These are phyloP conservation scores for Mormyrops attenuatus DNA, from an alignment of 2,797 vertebrate species.

Conservation along the genomic window DNA sequence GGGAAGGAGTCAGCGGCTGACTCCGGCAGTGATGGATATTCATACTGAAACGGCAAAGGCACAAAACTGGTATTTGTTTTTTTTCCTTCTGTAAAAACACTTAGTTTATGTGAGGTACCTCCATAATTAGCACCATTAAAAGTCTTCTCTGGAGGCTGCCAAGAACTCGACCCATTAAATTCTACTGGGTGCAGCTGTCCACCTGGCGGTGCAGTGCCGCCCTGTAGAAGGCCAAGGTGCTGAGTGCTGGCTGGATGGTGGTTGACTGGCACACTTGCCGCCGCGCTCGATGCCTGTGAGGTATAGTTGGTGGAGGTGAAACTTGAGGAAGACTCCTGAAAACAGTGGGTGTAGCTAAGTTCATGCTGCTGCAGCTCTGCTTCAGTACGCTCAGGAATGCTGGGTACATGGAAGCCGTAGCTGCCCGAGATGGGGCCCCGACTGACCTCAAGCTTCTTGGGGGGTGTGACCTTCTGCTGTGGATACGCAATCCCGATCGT, in stretches of 20 bases:
- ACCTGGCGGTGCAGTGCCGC: conserved; percentile 53
- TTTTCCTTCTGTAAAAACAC: conserved; percentile 64
- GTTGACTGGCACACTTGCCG: conserved; percentile 54
- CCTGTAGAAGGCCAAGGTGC: conserved; percentile 66
- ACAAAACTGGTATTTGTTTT: conserved; percentile 59
- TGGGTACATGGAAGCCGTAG: conserved; percentile 75
- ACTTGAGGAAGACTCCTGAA: conserved; percentile 69
- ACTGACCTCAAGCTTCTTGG: conserved; percentile 70
- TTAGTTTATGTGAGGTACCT: conserved; percentile 65
- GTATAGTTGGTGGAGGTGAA: conserved; percentile 80
- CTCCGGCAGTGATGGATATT: conserved; percentile 72
- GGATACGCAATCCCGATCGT: conserved; percentile 82
- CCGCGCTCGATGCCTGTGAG: conserved; percentile 71
- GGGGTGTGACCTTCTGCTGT: conserved; percentile 74
- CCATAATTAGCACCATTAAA: conserved; percentile 78
- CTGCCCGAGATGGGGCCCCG: conserved; percentile 60
- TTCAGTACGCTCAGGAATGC: conserved; percentile 65
- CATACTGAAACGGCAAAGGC: conserved; percentile 68
- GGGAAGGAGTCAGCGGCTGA: conserved; percentile 64
- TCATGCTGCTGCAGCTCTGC: conserved; percentile 74
- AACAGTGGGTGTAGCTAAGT: conserved; percentile 69
- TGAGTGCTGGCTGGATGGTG: conserved; percentile 55
- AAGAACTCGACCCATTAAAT: conserved; percentile 64
- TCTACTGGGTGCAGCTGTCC: conserved; percentile 73
- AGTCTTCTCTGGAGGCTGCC: conserved; percentile 77